Evolutionary conservation across 2,888 invertebrate species (phyloP).

Genomic region (Chirona hameri): DNA sequence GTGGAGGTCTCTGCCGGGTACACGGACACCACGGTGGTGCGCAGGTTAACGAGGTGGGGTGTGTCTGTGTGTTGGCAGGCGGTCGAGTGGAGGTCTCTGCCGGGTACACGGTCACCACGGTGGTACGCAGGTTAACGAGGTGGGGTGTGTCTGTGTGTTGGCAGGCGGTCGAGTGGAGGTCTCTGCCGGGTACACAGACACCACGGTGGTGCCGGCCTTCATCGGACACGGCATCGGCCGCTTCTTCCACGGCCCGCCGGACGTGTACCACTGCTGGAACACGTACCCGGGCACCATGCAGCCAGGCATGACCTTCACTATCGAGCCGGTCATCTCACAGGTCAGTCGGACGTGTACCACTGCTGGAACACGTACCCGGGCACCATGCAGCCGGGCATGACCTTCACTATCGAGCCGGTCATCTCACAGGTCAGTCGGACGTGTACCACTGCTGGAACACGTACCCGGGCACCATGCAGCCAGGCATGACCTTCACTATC

Average conservation of each 20-base stretch:
- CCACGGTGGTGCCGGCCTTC: constrained; percentile 71
- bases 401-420: constrained; percentile 91
- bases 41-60: too few species aligned
- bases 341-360: constrained; percentile 56
- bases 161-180: constrained; percentile 51
- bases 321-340: constrained; percentile 82
- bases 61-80: too few species aligned
- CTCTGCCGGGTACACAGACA: constrained; percentile 60
- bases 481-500: constrained; percentile 94
- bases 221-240: constrained; percentile 89
- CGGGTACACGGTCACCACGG: too few species aligned
- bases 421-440: constrained; percentile 57
- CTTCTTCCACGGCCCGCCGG: constrained; percentile 89
- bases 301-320: constrained; percentile 90
- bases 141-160: neutral
- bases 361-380: constrained; percentile 44
- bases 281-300: too few species aligned
- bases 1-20: too few species aligned
- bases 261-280: constrained; percentile 59
- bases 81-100: too few species aligned
- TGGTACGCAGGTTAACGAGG: too few species aligned
- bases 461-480: constrained; percentile 57
- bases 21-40: too few species aligned
- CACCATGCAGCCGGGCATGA: constrained; percentile 80
- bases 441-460: constrained; percentile 57